Evolutionary conservation across 1,140 invertebrate species (phyloP).

Genomic region (Rhagoletis pomonella): DNA sequence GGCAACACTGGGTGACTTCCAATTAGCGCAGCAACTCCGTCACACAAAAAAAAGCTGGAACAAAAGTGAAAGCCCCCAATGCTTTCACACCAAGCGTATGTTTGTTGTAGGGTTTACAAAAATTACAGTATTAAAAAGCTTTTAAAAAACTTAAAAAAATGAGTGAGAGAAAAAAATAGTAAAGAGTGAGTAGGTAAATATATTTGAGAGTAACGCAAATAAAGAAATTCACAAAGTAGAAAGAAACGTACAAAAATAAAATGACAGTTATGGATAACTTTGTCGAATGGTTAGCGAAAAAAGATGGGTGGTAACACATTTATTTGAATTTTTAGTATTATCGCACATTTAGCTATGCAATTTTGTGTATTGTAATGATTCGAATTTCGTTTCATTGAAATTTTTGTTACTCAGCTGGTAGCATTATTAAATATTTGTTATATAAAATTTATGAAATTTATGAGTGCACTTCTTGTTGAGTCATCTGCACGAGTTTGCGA

Average conservation of each 20-base stretch:
- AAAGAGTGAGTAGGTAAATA: background rate
- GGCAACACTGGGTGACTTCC: too few relatives aligned
- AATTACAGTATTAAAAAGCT: background rate
- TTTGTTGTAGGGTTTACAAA: background rate
- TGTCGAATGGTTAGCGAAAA: slow-evolving; percentile 36
- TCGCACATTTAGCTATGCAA: slow-evolving; percentile 43
- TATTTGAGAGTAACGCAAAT: background rate
- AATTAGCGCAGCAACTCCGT: too few relatives aligned
- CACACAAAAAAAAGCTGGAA: too few relatives aligned
- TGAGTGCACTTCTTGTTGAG: background rate
- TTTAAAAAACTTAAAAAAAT: background rate
- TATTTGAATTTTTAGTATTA: slow-evolving; percentile 42
- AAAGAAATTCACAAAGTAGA: background rate
- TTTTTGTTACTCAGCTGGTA: background rate
- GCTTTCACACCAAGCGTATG: too few relatives aligned
- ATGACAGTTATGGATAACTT: background rate
- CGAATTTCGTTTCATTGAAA: background rate
- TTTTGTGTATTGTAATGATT: background rate
- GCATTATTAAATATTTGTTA: background rate
- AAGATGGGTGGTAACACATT: slow-evolving; percentile 36
- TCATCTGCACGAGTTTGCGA: background rate
- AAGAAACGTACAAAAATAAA: background rate
- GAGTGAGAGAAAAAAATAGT: background rate
- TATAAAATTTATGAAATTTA: background rate
- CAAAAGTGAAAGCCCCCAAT: too few relatives aligned